Conservation (phyloP, 2,113 vertebrate genomes). For the Condylura cristata region DNA sequence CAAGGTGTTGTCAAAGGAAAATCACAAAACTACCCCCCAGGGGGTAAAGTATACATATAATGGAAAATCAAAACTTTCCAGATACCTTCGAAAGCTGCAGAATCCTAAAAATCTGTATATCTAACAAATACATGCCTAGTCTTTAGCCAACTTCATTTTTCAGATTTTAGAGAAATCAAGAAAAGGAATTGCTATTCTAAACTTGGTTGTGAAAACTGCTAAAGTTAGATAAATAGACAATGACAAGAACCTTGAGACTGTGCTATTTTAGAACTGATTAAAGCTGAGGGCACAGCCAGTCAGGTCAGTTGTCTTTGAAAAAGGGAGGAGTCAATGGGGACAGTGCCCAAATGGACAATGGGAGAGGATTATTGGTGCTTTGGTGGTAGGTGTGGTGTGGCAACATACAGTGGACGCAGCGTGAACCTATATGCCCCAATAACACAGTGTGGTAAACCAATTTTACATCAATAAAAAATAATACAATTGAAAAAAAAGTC, state of each 20-base stretch:
- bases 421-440: too few relatives aligned
- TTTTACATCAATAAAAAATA: too few relatives aligned
- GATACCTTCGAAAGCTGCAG: not conserved
- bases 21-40: not conserved
- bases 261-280: not conserved
- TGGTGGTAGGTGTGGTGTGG: too few relatives aligned
- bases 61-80: not conserved
- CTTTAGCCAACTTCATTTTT: slow-evolving; percentile 34
- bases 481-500: not conserved
- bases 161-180: slow-evolving; percentile 42
- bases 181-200: not conserved
- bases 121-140: not conserved
- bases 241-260: not conserved
- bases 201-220: not conserved
- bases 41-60: not conserved
- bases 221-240: not conserved
- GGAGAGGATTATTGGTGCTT: too few relatives aligned
- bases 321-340: too few relatives aligned
- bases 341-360: too few relatives aligned
- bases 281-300: not conserved
- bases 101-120: slow-evolving; percentile 4
- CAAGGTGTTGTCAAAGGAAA: not conserved
- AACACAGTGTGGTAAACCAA: too few relatives aligned
- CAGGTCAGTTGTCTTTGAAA: not conserved
- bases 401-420: too few relatives aligned